Evolutionary conservation across 1,140 invertebrate species (phyloP), one percentile per base, ranked within the genome.

Genomic region (Phymastichus coffea): DNA sequence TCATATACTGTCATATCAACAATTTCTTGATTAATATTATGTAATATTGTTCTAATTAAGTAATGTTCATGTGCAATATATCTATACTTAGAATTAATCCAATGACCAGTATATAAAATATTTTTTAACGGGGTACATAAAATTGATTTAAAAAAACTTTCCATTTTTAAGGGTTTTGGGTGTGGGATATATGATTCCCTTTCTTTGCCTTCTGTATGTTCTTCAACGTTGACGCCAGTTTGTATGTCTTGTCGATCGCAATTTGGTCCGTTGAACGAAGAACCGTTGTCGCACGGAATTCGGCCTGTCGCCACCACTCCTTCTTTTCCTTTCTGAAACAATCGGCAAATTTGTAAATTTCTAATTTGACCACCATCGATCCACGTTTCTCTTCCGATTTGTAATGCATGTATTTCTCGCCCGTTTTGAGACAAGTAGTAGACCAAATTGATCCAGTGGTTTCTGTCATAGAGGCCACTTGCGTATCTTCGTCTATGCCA

Each of bases 281-380:
- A 2, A 44, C 41, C n/a, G 15, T 15, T 44, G 3, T 23, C 4
- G 20, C 1, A 2, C 41, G 20, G 15, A 7, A 44, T 23, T 10
- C 10, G 3, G 10, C 15, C 3, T 12, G 9, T 44, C 41, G 9
- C 41, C 41, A 44, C 41, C 41, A 44, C 15, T 44, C 10, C 2
- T 17, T 41, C 9, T 2, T 10, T 6, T 44, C 41, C 8, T 10
- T 44, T 14, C 6, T 15, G 2, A 25, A 44, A 44, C 22, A 44
- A 3, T 41, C 28, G 4, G 2, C 2, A 9, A 28, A 54, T 8
- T 28, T n/a, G 38, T 41, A 54, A 15, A 43, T 26, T 43, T 41
- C 22, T 28, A 54, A 40, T 40, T 52, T 52, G 19, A 35, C 48
- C 15, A 37, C n/a, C n/a, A n/a, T n/a, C n/a, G n/a, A n/a, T n/a